Evolutionary conservation across 2,888 invertebrate genomes (phyloP), one percentile per base, ranked within the genome.

Genomic region (Apamea anceps): DNA sequence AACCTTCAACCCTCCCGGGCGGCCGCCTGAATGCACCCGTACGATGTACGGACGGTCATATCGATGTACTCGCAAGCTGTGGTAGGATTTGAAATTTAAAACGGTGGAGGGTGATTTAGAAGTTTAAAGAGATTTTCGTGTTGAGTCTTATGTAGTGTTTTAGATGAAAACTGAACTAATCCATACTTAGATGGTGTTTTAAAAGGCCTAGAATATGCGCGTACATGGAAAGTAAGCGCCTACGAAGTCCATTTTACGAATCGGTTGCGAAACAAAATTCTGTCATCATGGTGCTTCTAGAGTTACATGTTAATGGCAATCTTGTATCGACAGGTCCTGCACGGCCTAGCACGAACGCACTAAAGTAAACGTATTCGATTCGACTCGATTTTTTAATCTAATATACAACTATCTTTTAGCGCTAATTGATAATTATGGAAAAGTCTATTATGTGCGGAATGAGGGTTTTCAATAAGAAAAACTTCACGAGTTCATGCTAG

Each of bases 1-100:
- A 82, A 83, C 89, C 90, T 89, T 89, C 89, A 90, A 88, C 90
- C 86, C 85, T 65, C 72, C 80, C 75, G 80, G 88, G 80, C 75
- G 73, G 72, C 45, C 76, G 87, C 75, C 86, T 86, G 74, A 80
- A 87, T 89, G 90, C 90, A 89, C 80, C 82, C 86, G 85, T 81
- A 79, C 78, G 71, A 73, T 80, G 75, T 76, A 74, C 76, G 66
- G 62, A 62, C 63, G 76, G 71, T 72, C 72, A 75, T 77, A 79
- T 80, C 80, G 80, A 77, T 74, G 71, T 82, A 67, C 66, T 75
- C 18, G 67, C 28, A 66, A 66, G 32, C 42, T 68, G 51, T 54
- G 42, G 51, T 68, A 74, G 48, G 18, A 80, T 79, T 75, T 78
- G 48, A 66, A 79, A 85, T 85, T 84, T 73, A 70, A 73, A 81